Evolutionary conservation across 2,888 invertebrate genomes (phyloP).

Genomic region (Myathropa florea): DNA sequence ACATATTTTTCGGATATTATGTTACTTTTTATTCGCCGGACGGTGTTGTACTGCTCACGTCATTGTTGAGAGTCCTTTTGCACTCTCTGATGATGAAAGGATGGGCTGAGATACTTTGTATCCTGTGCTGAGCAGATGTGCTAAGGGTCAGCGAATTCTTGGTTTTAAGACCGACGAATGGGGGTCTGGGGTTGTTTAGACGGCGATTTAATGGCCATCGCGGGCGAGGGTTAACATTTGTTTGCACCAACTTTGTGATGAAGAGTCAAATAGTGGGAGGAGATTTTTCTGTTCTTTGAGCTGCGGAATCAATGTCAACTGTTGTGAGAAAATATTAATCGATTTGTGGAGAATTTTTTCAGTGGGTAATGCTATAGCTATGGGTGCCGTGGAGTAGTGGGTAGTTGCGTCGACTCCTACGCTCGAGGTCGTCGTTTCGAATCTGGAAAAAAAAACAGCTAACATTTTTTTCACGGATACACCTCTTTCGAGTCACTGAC

Average conservation of each 20-base stretch:
- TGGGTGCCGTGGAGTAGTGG: too few species aligned
- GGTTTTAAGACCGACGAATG: neutral
- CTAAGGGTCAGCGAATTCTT: neutral
- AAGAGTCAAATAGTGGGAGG: neutral
- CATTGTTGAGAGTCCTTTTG: neutral
- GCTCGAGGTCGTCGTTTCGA: too few species aligned
- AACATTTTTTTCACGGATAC: too few species aligned
- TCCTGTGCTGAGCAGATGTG: neutral
- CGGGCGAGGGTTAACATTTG: neutral
- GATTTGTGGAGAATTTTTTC: too few species aligned
- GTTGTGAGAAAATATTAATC: too few species aligned
- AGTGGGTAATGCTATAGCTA: too few species aligned
- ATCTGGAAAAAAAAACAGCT: too few species aligned
- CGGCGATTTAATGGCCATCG: neutral
- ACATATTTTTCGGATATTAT: constrained; percentile 51
- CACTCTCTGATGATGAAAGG: neutral
- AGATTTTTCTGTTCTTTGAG: neutral
- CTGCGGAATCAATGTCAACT: too few species aligned
- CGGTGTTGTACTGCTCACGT: neutral
- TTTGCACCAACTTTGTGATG: neutral
- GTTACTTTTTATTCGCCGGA: constrained; percentile 38
- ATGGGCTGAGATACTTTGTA: neutral
- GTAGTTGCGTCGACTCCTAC: too few species aligned
- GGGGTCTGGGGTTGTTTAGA: neutral
- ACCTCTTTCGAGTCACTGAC: too few species aligned